These are phyloP conservation scores for Idaea aversata DNA, from an alignment of 2,888 invertebrate genomes.

Conservation along the genomic window DNA sequence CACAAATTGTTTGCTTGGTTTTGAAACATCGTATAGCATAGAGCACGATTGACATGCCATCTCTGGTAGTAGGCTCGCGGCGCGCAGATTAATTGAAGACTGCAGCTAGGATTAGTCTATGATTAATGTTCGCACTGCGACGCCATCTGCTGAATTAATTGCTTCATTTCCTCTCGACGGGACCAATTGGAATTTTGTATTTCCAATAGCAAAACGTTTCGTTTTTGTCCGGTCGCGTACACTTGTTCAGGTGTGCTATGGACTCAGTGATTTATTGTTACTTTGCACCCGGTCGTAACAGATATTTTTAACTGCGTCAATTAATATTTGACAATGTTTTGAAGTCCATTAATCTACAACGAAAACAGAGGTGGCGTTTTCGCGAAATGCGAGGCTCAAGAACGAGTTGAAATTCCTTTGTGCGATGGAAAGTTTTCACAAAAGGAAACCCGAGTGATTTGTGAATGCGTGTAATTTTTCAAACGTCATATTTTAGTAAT, in stretches of 20 bases:
- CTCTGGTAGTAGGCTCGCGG: conserved; percentile 26
- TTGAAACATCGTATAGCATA: conserved; percentile 13
- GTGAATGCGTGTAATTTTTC: conserved; percentile 80
- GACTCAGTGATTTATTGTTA: conserved; percentile 61
- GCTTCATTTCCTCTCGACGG: conserved; percentile 79
- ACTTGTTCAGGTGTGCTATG: conserved; percentile 67
- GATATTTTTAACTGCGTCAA: conserved; percentile 26
- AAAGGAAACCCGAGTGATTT: conserved; percentile 77
- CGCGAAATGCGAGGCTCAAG: conserved; percentile 61
- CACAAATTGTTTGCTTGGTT: background rate
- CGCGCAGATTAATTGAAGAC: conserved; percentile 76
- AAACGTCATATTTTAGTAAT: conserved; percentile 78
- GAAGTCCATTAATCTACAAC: conserved; percentile 31
- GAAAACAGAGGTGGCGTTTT: conserved; percentile 23
- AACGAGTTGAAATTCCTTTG: conserved; percentile 70
- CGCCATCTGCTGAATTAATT: conserved; percentile 80
- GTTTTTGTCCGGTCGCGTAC: conserved; percentile 61
- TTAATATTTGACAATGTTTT: conserved; percentile 28
- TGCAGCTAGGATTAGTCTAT: conserved; percentile 80
- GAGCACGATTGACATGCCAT: conserved; percentile 34
- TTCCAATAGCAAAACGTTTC: conserved; percentile 66
- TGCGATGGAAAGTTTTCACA: conserved; percentile 68
- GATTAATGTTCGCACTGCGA: conserved; percentile 78
- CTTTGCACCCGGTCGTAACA: conserved; percentile 44
- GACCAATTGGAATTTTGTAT: conserved; percentile 78